Evolutionary conservation across 2,797 vertebrate species (phyloP), one percentile per base, ranked within the genome.

Genomic region (Aphelocoma californica): DNA sequence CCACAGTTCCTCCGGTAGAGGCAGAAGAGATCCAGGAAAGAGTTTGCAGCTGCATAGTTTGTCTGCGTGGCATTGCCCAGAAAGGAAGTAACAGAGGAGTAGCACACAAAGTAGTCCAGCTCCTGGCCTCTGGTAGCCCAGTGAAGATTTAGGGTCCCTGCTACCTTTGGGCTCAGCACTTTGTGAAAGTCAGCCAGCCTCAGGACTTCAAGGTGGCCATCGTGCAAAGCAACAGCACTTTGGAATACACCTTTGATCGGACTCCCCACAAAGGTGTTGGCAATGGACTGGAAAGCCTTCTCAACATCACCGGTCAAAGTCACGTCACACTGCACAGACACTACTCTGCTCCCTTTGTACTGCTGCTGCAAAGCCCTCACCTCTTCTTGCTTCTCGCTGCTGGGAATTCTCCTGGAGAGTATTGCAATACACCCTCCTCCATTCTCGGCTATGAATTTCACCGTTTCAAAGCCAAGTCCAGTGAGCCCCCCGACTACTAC

Each of bases 31-130:
- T 99, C 99, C 9, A 98, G 97, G 95, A 99, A 99, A 4, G 98
- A 97, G 91, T 99, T 99, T 87, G 99, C 98, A 65, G 99, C 98
- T 54, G 98, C 98, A 24, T 99, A 99, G 96, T 99, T 99, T 62
- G 98, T 97, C 96, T 99, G 99, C 1, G 97, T 98, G 28, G 96
- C 89, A 18, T 98, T 99, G 80, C 98, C 98, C 42, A 99, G 89
- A 71, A 98, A 99, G 67, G 98, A 98, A 45, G 98, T 91, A 71
- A 98, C 94, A 26, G 98, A 99, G 25, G 98, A 99, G 90, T 98
- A 99, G 86, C 98, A 99, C 50, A 99, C 98, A 97, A 99, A 99
- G 92, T 98, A 98, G 96, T 99, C 98, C 32, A 99, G 95, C 26
- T 98, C 78, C 60, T 98, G 98, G 62, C 97, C 92, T 81, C 89